Evolutionary conservation across 2,797 vertebrate species (phyloP).

Genomic region (Jordanella pulchra): DNA sequence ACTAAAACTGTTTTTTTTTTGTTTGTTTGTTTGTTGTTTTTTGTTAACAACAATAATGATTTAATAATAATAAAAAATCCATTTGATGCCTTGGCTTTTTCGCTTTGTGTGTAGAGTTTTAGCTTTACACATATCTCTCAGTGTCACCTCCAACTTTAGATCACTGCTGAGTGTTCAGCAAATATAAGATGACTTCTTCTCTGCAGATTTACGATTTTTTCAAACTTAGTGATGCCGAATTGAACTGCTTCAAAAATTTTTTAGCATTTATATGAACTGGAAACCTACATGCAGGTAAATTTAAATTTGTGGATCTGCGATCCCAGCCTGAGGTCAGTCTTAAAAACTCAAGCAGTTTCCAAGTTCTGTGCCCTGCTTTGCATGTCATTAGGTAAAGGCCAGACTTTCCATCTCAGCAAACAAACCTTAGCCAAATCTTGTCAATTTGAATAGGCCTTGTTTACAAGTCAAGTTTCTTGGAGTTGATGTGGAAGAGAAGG

Average conservation of each 20-base stretch:
- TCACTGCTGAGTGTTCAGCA: background rate
- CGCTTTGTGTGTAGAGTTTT: background rate
- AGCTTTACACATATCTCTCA: background rate
- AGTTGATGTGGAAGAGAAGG: slow-evolving; percentile 25
- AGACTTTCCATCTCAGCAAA: slow-evolving; percentile 46
- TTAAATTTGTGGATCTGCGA: background rate
- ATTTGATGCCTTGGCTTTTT: too few relatives aligned
- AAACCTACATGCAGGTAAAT: background rate
- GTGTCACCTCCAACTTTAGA: background rate
- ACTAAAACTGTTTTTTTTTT: background rate
- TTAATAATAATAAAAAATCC: too few relatives aligned
- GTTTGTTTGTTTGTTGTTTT: too few relatives aligned
- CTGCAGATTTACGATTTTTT: background rate
- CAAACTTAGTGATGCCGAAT: background rate
- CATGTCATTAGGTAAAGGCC: slow-evolving; percentile 44
- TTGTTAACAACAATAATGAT: too few relatives aligned
- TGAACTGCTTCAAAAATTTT: background rate
- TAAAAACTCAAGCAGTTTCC: background rate
- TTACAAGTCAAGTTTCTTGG: slow-evolving; percentile 77
- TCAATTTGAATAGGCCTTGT: slow-evolving; percentile 73
- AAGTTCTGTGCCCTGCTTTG: slow-evolving; percentile 48
- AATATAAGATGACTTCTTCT: background rate
- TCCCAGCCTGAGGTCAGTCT: background rate
- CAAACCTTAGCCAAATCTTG: slow-evolving; percentile 52
- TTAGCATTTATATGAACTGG: background rate